A percentile compares a stretch with the other conserved stretches of the same genome.
These are phyloP conservation scores for Xiphophorus couchianus DNA, from an alignment of 2,113 vertebrate genomes.

Conservation along the genomic window DNA sequence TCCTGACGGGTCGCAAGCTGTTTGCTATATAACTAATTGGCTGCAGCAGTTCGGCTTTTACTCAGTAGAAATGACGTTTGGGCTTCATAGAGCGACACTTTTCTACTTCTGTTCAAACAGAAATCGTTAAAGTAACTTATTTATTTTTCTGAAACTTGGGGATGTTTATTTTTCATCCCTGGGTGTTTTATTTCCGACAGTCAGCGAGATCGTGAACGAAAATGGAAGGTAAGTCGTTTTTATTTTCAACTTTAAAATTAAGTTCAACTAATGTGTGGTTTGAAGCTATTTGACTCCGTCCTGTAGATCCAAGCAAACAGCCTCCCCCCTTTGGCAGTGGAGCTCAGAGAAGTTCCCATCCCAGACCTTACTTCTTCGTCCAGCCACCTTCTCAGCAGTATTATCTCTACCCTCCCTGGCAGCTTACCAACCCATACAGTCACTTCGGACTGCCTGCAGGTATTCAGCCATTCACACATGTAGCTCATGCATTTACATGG, in stretches of 20 bases:
- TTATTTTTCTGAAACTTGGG: slow-evolving; percentile 18
- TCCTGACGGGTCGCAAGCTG: slow-evolving; percentile 34
- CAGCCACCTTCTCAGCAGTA: slow-evolving; percentile 80
- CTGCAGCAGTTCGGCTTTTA: neutral
- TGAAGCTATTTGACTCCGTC: neutral
- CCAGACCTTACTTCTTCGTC: slow-evolving; percentile 81
- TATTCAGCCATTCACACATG: neutral
- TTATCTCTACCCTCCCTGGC: slow-evolving; percentile 76
- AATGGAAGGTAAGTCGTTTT: slow-evolving; percentile 73
- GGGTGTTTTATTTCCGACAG: slow-evolving; percentile 55
- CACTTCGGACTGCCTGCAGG: slow-evolving; percentile 75
- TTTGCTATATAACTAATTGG: slow-evolving; percentile 54
- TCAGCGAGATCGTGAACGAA: slow-evolving; percentile 24
- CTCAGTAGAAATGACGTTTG: slow-evolving; percentile 4
- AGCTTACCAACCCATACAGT: slow-evolving; percentile 71
- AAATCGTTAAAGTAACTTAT: neutral
- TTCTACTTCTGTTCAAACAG: slow-evolving; percentile 22
- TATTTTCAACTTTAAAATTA: no score
- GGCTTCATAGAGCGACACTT: neutral
- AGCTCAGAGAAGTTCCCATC: slow-evolving; percentile 63
- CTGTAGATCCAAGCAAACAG: slow-evolving; percentile 66
- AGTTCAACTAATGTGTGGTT: neutral
- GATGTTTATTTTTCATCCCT: slow-evolving; percentile 28
- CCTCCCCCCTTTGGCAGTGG: slow-evolving; percentile 58
- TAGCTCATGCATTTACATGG: neutral